A percentile compares a stretch with the other conserved stretches of the same genome.
These are phyloP conservation scores for Heliocidaris erythrogramma DNA, from an alignment of 35 echinoderm and acorn worm species.

Conservation along the genomic window DNA sequence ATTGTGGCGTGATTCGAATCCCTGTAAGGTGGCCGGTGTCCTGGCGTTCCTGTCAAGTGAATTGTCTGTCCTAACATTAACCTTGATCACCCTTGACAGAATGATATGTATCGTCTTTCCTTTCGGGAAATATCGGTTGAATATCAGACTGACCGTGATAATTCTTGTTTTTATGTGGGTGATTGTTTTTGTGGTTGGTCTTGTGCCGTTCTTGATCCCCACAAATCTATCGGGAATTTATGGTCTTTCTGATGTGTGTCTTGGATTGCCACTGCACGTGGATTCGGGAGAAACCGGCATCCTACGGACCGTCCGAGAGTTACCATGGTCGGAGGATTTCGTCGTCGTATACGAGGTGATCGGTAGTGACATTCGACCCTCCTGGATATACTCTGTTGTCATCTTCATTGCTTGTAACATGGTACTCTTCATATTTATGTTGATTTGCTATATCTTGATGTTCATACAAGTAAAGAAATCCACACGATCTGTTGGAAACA, in stretches of 20 bases:
- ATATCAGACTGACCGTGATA: constrained; percentile 21
- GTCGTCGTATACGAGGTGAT: background rate
- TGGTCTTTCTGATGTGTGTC: constrained; percentile 72
- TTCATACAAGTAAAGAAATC: constrained; percentile 60
- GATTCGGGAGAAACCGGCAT: background rate
- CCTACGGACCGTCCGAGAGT: background rate
- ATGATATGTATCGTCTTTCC: constrained; percentile 86
- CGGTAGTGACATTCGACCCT: background rate
- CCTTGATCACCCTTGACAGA: constrained; percentile 77
- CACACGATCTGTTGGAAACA: background rate
- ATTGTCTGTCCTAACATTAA: constrained; percentile 72
- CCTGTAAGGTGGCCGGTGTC: constrained; percentile 74
- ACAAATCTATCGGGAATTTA: constrained; percentile 19
- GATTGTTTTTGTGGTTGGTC: background rate
- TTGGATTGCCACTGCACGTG: constrained; percentile 63
- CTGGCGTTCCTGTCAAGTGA: constrained; percentile 69
- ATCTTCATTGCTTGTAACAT: constrained; percentile 70
- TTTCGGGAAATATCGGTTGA: constrained; percentile 64
- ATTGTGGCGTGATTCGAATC: constrained; percentile 58
- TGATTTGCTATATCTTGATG: constrained; percentile 65
- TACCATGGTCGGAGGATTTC: background rate
- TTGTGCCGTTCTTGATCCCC: constrained; percentile 55
- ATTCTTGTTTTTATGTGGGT: constrained; percentile 58
- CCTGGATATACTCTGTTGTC: constrained; percentile 57
- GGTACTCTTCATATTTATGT: constrained; percentile 61